phyloP scores from a whole-genome alignment of 1,140 invertebrate genomes.

The Ptiloglossa arizonensis region DNA sequence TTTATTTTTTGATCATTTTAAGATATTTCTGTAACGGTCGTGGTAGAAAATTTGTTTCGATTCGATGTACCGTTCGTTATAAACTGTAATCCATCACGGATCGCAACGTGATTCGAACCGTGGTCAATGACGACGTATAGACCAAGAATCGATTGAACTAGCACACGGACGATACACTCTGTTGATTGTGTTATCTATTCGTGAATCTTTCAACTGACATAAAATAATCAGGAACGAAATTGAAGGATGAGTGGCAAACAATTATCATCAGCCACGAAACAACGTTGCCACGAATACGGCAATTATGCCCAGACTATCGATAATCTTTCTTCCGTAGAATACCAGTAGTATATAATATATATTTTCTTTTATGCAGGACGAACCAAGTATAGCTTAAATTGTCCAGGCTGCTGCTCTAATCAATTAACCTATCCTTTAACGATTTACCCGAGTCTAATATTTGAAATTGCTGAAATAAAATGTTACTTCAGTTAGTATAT shows the following conservation, averaged over 20 bases:
- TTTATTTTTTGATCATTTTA: too few species aligned
- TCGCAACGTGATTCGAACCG: constrained; percentile 56
- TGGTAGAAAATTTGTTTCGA: constrained; percentile 40
- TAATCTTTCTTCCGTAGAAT: too few species aligned
- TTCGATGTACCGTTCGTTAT: constrained; percentile 31
- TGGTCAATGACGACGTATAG: constrained; percentile 54
- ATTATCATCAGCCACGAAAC: constrained; percentile 3
- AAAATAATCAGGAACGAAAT: not conserved
- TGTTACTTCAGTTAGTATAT: too few species aligned
- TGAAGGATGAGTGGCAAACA: constrained; percentile 18
- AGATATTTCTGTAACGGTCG: too few species aligned
- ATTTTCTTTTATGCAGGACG: too few species aligned
- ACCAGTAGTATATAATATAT: too few species aligned
- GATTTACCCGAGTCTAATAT: too few species aligned
- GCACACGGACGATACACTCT: constrained; percentile 35
- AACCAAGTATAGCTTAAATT: too few species aligned
- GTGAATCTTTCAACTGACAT: not conserved
- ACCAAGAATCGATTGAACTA: constrained; percentile 51
- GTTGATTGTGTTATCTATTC: constrained; percentile 18
- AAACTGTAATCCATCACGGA: constrained; percentile 55
- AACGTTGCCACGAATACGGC: constrained; percentile 18
- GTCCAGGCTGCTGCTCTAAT: too few species aligned
- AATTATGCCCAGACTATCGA: too few species aligned
- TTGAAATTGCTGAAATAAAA: too few species aligned
- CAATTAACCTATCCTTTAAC: too few species aligned